Percentiles rank a stretch among this genome's conserved stretches.
Evolutionary conservation across 2,888 invertebrate genomes (phyloP).

Genomic region (Physocephala rufipes): DNA sequence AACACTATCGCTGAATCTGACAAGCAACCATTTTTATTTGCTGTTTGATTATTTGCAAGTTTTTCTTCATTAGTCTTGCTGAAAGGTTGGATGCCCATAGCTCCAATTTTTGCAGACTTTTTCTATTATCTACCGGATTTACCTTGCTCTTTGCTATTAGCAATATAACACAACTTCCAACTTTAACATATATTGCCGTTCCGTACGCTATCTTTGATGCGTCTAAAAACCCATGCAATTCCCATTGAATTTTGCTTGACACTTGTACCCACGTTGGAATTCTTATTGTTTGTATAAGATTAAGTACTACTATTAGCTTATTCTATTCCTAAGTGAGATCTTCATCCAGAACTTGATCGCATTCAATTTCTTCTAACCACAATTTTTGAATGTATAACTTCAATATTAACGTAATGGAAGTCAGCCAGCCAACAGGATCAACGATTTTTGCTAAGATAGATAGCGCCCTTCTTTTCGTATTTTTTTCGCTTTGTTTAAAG

Average conservation of each 20-base stretch:
- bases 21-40: neutral
- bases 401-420: slow-evolving; percentile 28
- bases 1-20: neutral
- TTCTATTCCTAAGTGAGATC: slow-evolving; percentile 22
- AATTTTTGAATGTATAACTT: slow-evolving; percentile 33
- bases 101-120: slow-evolving; percentile 13
- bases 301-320: neutral
- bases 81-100: slow-evolving; percentile 10
- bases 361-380: slow-evolving; percentile 13
- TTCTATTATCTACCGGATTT: slow-evolving; percentile 22
- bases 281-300: too few species aligned
- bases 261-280: too few species aligned
- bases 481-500: neutral
- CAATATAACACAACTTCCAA: neutral
- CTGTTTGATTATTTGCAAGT: slow-evolving; percentile 5
- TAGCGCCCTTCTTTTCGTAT: neutral
- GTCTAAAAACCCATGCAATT: too few species aligned
- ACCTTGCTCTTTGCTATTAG: slow-evolving; percentile 20
- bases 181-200: too few species aligned
- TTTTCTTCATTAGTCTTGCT: slow-evolving; percentile 21
- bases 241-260: too few species aligned
- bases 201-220: too few species aligned
- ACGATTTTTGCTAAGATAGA: slow-evolving; percentile 23
- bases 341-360: slow-evolving; percentile 19
- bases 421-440: slow-evolving; percentile 32